Base-by-base conservation (phyloP, 2,113 vertebrate species). In the Rhea americana region DNA sequence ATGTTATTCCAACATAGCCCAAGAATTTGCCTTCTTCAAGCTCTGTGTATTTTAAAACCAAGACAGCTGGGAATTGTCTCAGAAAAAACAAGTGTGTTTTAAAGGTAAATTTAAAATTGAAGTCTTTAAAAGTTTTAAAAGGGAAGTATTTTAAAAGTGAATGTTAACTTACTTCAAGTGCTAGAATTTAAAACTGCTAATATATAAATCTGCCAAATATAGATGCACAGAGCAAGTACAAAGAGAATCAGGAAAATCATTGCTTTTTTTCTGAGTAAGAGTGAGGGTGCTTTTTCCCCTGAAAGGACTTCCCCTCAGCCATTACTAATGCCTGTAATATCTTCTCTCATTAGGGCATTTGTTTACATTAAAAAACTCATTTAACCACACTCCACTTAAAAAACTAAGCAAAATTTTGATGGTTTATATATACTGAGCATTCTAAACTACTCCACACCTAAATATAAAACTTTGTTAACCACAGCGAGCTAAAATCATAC, bases 231-330 rank as follows among this genome's bases (percentile, higher is more conserved):
- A 63, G 15, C 5, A 68, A 2, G 8, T 47, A 13, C 13, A 56
- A 56, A 56, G 72, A 58, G 66, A 91, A 88, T 48, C 43, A 65
- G 85, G 43, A 41, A 83, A 90, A 90, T 19, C 61, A 37, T 77
- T 90, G 39, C 30, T 9, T 71, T 81, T 81, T 28, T 91, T 95
- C 93, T 0, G 86, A 96, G 93, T 94, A 96, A 95, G 85, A 90
- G 93, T 91, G 90, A 96, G 89, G 82, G 68, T 85, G 72, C 93
- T 90, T 95, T 92, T 90, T 91, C 93, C 87, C 93, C 87, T 75
- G 76, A 96, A 93, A 94, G 87, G 87, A 81, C 79, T 87, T 90
- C 87, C 67, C 47, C 59, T 95, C 87, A 90, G 82, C 47, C 85
- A 82, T 94, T 92, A 95, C 85, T 95, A 91, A 91, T 53, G 43